These are phyloP conservation scores for Corbicula japonica DNA, from an alignment of 2,888 invertebrate genomes.

Conservation along the genomic window DNA sequence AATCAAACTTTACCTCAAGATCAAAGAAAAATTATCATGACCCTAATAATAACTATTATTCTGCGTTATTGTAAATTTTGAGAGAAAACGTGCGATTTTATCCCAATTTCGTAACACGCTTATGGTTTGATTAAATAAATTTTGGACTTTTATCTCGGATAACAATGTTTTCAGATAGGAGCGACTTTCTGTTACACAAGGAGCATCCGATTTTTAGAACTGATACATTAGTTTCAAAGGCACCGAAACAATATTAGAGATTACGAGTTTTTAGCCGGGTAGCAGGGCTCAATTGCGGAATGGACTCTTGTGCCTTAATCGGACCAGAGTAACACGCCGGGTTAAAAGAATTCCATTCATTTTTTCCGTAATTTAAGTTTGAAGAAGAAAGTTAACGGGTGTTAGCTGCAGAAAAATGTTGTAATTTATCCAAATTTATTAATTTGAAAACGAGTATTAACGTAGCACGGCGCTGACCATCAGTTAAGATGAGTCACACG, in stretches of 20 bases:
- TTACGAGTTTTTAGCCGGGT: slow-evolving; percentile 15
- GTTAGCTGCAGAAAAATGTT: slow-evolving; percentile 39
- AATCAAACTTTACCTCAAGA: slow-evolving; percentile 32
- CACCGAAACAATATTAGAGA: slow-evolving; percentile 18
- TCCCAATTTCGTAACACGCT: slow-evolving; percentile 39
- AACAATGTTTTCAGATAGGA: slow-evolving; percentile 41
- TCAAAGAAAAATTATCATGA: slow-evolving; percentile 53
- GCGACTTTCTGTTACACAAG: slow-evolving; percentile 46
- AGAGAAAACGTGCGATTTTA: slow-evolving; percentile 50
- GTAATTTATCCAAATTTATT: slow-evolving; percentile 42
- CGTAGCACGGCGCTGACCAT: too few relatives aligned
- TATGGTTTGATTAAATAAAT: slow-evolving; percentile 43
- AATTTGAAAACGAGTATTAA: too few relatives aligned
- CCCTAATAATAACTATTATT: slow-evolving; percentile 30
- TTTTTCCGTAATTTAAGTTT: slow-evolving; percentile 21
- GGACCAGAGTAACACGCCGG: background rate
- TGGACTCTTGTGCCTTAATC: slow-evolving; percentile 30
- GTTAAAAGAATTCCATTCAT: slow-evolving; percentile 42
- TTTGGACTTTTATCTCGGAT: slow-evolving; percentile 28
- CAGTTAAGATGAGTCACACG: too few relatives aligned
- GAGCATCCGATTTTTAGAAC: slow-evolving; percentile 9
- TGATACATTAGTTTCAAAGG: slow-evolving; percentile 34
- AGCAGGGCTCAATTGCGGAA: slow-evolving; percentile 55
- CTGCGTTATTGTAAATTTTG: slow-evolving; percentile 43
- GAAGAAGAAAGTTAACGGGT: slow-evolving; percentile 18